Percentiles rank a stretch among this genome's conserved stretches.
Evolutionary conservation across 2,113 vertebrate species (phyloP).

Genomic region (Syrmaticus mikado): DNA sequence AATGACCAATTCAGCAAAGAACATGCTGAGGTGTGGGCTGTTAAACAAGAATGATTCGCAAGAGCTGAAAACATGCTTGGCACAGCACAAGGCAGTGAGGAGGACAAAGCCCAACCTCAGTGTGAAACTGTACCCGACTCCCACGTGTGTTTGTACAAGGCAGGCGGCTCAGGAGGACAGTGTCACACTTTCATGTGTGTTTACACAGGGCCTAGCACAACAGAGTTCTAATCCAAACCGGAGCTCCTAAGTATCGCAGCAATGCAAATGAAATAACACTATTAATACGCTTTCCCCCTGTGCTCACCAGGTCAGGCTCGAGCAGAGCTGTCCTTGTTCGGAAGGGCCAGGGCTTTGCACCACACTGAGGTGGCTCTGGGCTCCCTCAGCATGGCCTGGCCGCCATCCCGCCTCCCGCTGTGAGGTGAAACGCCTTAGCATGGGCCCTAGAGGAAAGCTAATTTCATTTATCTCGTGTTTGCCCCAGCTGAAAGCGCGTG

Average conservation of each 20-base stretch:
- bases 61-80: background rate
- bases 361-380: background rate
- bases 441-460: slow-evolving; percentile 3
- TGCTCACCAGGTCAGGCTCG: background rate
- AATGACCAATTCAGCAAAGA: background rate
- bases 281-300: background rate
- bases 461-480: slow-evolving; percentile 20
- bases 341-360: background rate
- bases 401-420: background rate
- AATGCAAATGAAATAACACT: slow-evolving; percentile 47
- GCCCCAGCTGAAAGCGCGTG: slow-evolving; percentile 13
- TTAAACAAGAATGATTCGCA: background rate
- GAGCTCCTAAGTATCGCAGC: slow-evolving; percentile 19
- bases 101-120: background rate
- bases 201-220: slow-evolving; percentile 21
- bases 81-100: background rate
- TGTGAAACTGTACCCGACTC: background rate
- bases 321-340: background rate
- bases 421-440: background rate
- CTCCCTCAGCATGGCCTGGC: background rate
- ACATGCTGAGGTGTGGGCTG: background rate
- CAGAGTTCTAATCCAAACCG: slow-evolving; percentile 7
- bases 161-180: slow-evolving; percentile 15
- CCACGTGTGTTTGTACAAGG: slow-evolving; percentile 1
- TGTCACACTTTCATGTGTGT: background rate